Evolutionary conservation across 2,888 invertebrate species (phyloP).

Genomic region (Drosophila nigricruria): DNA sequence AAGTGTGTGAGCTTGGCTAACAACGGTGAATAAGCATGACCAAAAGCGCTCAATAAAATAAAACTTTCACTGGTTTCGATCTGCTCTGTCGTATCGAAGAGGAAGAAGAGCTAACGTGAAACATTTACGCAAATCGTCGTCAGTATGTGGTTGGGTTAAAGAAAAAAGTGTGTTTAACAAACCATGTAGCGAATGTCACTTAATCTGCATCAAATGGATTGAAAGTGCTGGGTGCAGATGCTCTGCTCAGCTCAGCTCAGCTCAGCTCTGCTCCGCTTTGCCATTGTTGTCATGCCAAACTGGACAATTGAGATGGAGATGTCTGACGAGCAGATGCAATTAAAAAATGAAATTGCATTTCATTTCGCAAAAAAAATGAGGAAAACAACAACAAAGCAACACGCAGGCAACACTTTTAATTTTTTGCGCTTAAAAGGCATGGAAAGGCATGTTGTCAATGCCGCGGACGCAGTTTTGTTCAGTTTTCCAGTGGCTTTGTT

Average conservation of each 20-base stretch:
- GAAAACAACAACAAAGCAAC: not conserved
- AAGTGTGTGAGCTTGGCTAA: constrained; percentile 19
- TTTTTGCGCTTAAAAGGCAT: constrained; percentile 43
- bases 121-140: constrained; percentile 43
- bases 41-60: constrained; percentile 68
- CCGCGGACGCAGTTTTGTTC: constrained; percentile 18
- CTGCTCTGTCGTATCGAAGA: constrained; percentile 44
- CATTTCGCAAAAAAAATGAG: constrained; percentile 47
- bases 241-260: not conserved
- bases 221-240: constrained; percentile 1
- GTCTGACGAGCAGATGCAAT: constrained; percentile 48
- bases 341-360: constrained; percentile 76
- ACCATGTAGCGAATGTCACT: constrained; percentile 31
- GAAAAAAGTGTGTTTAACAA: constrained; percentile 6
- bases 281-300: constrained; percentile 27
- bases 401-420: constrained; percentile 60
- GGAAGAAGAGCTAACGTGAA: constrained; percentile 17
- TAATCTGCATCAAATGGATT: constrained; percentile 13
- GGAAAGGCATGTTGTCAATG: constrained; percentile 50
- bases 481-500: constrained; percentile 51
- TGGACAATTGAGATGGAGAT: constrained; percentile 38
- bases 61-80: constrained; percentile 80
- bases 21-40: constrained; percentile 7
- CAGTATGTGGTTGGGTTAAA: constrained; percentile 20
- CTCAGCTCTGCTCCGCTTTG: not conserved